These are phyloP conservation scores for Campoletis sonorensis DNA, from an alignment of 1,140 invertebrate species.

Conservation along the genomic window DNA sequence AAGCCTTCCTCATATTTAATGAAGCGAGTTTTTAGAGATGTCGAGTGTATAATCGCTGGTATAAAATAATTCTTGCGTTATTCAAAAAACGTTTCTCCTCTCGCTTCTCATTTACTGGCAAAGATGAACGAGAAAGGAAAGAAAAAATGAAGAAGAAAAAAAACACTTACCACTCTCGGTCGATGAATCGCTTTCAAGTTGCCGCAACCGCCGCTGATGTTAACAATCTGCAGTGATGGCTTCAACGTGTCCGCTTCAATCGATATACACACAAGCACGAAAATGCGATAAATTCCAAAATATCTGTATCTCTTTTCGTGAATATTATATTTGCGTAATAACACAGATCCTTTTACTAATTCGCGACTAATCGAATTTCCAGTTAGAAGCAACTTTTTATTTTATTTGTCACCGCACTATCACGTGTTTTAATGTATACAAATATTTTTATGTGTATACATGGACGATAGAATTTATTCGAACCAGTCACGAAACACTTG, in stretches of 20 bases:
- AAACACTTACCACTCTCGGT: slow-evolving; percentile 68
- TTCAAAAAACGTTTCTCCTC: too few relatives aligned
- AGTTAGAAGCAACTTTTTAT: slow-evolving; percentile 9
- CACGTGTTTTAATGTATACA: background rate
- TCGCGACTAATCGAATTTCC: background rate
- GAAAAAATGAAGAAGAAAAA: slow-evolving; percentile 48
- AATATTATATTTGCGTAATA: slow-evolving; percentile 26
- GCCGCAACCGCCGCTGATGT: slow-evolving; percentile 64
- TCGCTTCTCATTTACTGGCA: too few relatives aligned
- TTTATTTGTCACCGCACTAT: slow-evolving; percentile 5
- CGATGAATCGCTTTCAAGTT: slow-evolving; percentile 63
- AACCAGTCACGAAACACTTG: slow-evolving; percentile 21
- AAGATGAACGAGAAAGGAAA: background rate
- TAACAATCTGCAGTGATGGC: slow-evolving; percentile 55
- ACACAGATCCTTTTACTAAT: slow-evolving; percentile 46
- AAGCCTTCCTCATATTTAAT: too few relatives aligned
- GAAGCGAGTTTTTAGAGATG: too few relatives aligned
- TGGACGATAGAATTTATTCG: slow-evolving; percentile 6
- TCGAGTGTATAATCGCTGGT: too few relatives aligned
- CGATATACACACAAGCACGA: slow-evolving; percentile 4
- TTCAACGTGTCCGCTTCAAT: slow-evolving; percentile 33
- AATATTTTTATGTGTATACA: background rate
- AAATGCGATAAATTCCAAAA: slow-evolving; percentile 26
- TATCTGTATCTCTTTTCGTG: background rate
- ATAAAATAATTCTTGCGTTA: too few relatives aligned